phyloP scores from a whole-genome alignment of 2,113 vertebrate genomes.

The Illadopsis cleaveri region DNA sequence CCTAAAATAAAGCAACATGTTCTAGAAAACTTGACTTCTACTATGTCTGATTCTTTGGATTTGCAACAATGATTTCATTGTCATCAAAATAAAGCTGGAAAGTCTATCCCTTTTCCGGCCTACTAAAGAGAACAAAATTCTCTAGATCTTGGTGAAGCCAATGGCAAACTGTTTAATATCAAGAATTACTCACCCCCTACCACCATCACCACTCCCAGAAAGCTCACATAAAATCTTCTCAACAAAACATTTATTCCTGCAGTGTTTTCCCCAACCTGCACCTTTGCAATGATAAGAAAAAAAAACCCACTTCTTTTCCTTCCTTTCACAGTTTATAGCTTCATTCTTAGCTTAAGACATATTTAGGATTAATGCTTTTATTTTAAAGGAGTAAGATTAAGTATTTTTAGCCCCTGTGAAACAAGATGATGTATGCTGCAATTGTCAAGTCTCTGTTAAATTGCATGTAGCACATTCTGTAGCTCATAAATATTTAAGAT shows the following conservation, averaged over 20 bases:
- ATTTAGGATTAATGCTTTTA: conserved; percentile 64
- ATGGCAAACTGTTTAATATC: not conserved
- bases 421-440: conserved; percentile 69
- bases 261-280: not conserved
- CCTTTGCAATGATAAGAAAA: not conserved
- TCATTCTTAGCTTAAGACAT: conserved; percentile 4
- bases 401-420: conserved; percentile 73
- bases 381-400: conserved; percentile 47
- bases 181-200: not conserved
- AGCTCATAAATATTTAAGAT: conserved; percentile 80
- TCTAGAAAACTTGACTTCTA: not conserved
- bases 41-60: not conserved
- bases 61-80: not conserved
- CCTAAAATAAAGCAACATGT: not conserved
- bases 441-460: conserved; percentile 75
- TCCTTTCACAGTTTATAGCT: not conserved
- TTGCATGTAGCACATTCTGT: conserved; percentile 70
- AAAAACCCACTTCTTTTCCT: not conserved
- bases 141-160: not conserved
- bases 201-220: not conserved
- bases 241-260: not conserved
- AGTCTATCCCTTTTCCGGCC: not conserved
- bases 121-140: not conserved
- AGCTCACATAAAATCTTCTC: not conserved
- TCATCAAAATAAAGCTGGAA: not conserved